These are phyloP conservation scores for Phalacrocorax aristotelis DNA, from an alignment of 2,113 vertebrate species.

Conservation along the genomic window DNA sequence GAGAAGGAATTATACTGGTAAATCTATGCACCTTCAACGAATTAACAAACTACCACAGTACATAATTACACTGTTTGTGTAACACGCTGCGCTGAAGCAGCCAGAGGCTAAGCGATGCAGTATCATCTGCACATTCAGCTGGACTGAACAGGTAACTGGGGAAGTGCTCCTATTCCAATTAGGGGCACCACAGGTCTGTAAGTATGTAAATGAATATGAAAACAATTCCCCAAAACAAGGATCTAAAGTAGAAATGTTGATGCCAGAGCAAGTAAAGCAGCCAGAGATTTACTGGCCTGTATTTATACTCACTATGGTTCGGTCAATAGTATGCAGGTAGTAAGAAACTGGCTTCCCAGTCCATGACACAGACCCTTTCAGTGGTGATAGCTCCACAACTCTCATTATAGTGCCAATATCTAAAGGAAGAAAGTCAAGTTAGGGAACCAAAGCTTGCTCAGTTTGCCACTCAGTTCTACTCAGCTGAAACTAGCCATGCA, in stretches of 20 bases:
- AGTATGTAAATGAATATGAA: fast-evolving
- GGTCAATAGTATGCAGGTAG: slow-evolving; percentile 98
- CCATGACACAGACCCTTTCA: slow-evolving; percentile 98
- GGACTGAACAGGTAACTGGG: neutral
- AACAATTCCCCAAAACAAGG: no score
- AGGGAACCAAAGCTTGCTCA: neutral
- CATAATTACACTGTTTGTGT: fast-evolving
- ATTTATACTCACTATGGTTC: slow-evolving; percentile 92
- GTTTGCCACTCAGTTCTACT: neutral
- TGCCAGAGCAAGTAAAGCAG: neutral
- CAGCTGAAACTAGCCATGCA: neutral
- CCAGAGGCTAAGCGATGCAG: neutral
- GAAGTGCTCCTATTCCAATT: neutral
- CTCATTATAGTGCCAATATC: slow-evolving; percentile 99
- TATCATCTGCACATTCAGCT: no score
- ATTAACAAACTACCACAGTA: neutral
- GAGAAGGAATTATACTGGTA: neutral
- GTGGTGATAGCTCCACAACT: slow-evolving; percentile 95
- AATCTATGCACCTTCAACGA: neutral
- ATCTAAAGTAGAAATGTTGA: neutral
- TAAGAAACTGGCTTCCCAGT: slow-evolving; percentile 99
- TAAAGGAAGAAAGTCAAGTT: slow-evolving; percentile 45
- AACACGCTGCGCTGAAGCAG: neutral
- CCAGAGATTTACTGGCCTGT: neutral
- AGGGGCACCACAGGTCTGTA: neutral